Conservation (phyloP, 2,888 invertebrate species). For the Scaeva pyrastri region DNA sequence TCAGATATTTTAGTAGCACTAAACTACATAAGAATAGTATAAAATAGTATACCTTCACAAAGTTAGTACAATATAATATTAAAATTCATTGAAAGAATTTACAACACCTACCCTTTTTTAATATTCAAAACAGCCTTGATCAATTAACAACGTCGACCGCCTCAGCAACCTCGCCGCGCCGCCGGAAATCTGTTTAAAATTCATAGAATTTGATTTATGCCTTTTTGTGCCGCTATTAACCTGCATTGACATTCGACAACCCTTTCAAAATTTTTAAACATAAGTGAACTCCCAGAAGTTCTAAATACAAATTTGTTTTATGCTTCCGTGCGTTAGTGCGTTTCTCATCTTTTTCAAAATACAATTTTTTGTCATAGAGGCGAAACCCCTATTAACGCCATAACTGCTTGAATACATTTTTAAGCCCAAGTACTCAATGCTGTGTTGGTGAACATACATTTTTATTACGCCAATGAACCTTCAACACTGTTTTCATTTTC, state of each 20-base stretch:
- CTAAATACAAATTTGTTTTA: constrained; percentile 10
- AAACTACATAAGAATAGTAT: too few relatives aligned
- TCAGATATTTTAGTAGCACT: background rate
- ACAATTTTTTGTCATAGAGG: background rate
- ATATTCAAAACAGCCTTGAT: constrained; percentile 18
- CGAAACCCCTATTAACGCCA: constrained; percentile 12
- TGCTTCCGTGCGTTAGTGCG: constrained; percentile 2
- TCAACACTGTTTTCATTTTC: background rate
- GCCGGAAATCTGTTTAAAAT: background rate
- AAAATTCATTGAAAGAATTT: background rate
- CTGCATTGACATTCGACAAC: background rate
- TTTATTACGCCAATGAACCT: constrained; percentile 32
- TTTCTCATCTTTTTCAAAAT: background rate
- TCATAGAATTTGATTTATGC: constrained; percentile 6
- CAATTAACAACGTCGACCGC: constrained; percentile 4
- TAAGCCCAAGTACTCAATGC: background rate
- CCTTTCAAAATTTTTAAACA: background rate
- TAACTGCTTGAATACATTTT: constrained; percentile 13
- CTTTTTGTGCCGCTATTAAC: constrained; percentile 5
- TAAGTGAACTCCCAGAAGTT: constrained; percentile 24
- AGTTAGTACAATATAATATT: too few relatives aligned
- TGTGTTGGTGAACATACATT: constrained; percentile 18
- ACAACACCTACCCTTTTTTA: background rate
- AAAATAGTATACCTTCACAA: too few relatives aligned
- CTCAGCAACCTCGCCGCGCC: too few relatives aligned